A percentile compares a stretch with the other conserved stretches of the same genome.
These are phyloP conservation scores for Oryzias woworae DNA, from an alignment of 2,113 vertebrate genomes.

Conservation along the genomic window DNA sequence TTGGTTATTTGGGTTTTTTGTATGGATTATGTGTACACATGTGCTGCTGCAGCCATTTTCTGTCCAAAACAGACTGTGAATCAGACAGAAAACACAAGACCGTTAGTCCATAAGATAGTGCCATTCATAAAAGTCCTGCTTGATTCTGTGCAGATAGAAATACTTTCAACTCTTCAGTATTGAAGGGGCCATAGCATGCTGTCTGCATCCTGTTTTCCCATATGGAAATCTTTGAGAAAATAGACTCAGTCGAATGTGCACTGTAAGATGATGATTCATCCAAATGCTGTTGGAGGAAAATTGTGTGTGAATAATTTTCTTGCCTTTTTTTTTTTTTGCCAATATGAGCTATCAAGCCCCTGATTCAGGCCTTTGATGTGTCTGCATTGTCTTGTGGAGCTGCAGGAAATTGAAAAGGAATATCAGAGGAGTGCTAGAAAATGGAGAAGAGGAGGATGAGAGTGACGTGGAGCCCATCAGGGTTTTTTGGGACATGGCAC, in stretches of 20 bases:
- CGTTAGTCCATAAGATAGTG: no score
- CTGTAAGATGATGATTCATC: constrained; percentile 31
- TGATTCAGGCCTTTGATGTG: constrained; percentile 56
- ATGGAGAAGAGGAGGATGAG: constrained; percentile 33
- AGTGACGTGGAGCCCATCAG: constrained; percentile 32
- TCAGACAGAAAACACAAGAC: no score
- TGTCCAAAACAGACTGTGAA: neutral
- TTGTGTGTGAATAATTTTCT: constrained; percentile 21
- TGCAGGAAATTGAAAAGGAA: constrained; percentile 73
- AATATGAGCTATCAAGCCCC: constrained; percentile 46
- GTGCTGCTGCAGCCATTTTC: constrained; percentile 2
- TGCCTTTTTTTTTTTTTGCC: constrained; percentile 23
- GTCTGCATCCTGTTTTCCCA: neutral
- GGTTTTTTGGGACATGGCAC: constrained; percentile 52
- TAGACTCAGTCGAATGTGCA: neutral
- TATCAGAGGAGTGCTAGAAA: constrained; percentile 43
- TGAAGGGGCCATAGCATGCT: neutral
- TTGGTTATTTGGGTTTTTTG: constrained; percentile 5
- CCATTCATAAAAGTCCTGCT: no score
- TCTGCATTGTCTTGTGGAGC: constrained; percentile 63
- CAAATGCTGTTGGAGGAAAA: constrained; percentile 24
- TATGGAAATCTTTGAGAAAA: neutral
- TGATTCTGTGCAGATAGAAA: no score
- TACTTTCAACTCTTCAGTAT: neutral
- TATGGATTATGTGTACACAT: neutral